Percentiles rank a stretch among this genome's conserved stretches.
phyloP scores from a whole-genome alignment of 2,888 invertebrate species.

The Pristionchus arcanus region DNA sequence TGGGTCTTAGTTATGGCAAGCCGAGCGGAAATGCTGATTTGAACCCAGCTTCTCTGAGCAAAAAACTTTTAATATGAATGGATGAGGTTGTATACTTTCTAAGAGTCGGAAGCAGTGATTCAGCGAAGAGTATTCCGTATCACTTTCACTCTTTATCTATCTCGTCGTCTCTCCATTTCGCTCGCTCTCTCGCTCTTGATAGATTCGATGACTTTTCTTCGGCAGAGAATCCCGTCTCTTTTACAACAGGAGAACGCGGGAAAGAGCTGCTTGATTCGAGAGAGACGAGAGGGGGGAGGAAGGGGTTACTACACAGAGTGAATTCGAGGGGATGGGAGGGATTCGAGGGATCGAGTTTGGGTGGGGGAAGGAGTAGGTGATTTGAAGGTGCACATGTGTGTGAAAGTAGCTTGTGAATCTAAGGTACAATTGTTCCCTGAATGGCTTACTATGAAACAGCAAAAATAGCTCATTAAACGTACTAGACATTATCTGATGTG shows the following conservation, averaged over 20 bases:
- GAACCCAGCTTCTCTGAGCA: too few species aligned
- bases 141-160: background rate
- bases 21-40: too few species aligned
- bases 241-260: conserved; percentile 28
- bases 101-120: background rate
- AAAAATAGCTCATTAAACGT: too few species aligned
- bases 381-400: background rate
- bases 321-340: background rate
- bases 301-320: background rate
- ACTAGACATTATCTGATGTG: too few species aligned
- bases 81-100: background rate
- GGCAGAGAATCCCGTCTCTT: background rate
- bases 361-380: background rate
- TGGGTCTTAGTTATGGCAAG: too few species aligned
- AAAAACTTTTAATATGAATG: background rate
- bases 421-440: background rate
- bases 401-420: background rate
- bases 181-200: conserved; percentile 25
- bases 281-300: background rate
- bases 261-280: conserved; percentile 33
- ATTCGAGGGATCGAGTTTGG: background rate
- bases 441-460: background rate
- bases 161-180: conserved; percentile 34
- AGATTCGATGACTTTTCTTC: conserved; percentile 3
- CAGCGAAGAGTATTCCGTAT: background rate